Conservation (phyloP, 2,888 invertebrate genomes). For the Melieria omissa region DNA sequence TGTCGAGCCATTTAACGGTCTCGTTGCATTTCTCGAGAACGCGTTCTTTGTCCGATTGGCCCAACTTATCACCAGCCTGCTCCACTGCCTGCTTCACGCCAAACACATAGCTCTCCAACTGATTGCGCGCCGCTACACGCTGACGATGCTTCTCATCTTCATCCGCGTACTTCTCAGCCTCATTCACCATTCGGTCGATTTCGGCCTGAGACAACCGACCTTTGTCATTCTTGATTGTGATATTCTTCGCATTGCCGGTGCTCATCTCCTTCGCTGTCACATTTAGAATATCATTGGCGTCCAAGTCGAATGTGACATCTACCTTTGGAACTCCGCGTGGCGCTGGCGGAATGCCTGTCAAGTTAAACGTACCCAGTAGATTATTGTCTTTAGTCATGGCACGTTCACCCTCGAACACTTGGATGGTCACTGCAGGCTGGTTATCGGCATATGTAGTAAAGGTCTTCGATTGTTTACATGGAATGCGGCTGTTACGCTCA, state of each 20-base stretch:
- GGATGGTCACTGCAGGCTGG: conserved; percentile 80
- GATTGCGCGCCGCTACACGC: conserved; percentile 77
- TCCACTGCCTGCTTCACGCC: conserved; percentile 77
- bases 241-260: conserved; percentile 76
- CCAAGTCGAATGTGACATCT: conserved; percentile 83
- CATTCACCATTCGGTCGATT: conserved; percentile 80
- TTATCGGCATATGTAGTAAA: conserved; percentile 86
- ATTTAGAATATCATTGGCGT: conserved; percentile 93
- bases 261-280: conserved; percentile 80
- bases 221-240: conserved; percentile 84
- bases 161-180: conserved; percentile 77
- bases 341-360: conserved; percentile 93
- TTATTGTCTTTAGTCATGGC: conserved; percentile 96
- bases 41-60: conserved; percentile 76
- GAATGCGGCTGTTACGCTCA: conserved; percentile 77
- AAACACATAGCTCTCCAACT: conserved; percentile 77
- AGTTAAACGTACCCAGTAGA: conserved; percentile 92
- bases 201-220: conserved; percentile 82
- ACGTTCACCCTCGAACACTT: conserved; percentile 81
- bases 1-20: conserved; percentile 79
- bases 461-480: conserved; percentile 77
- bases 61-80: conserved; percentile 73
- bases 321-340: conserved; percentile 87
- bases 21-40: conserved; percentile 73
- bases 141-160: conserved; percentile 79